Evolutionary conservation across 2,113 vertebrate genomes (phyloP).

Genomic region (Psittacula cyanocephala): DNA sequence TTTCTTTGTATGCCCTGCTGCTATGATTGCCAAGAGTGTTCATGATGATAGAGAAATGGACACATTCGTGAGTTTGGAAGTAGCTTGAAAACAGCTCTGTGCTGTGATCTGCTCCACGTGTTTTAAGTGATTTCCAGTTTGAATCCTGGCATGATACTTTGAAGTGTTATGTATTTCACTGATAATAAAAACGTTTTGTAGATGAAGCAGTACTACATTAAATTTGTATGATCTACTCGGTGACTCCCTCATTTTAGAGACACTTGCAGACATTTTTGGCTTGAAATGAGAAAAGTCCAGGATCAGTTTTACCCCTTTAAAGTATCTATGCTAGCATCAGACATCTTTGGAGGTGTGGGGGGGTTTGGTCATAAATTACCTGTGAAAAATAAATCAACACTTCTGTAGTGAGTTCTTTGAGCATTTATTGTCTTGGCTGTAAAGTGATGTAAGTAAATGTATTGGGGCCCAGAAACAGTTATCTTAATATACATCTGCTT

Average conservation of each 20-base stretch:
- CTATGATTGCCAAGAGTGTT: neutral
- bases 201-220: accelerated
- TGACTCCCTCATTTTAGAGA: neutral
- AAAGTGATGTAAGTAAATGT: neutral
- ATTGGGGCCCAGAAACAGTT: neutral
- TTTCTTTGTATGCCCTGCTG: neutral
- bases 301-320: neutral
- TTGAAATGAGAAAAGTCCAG: neutral
- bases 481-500: neutral
- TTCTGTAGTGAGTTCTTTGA: neutral
- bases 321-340: neutral
- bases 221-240: accelerated
- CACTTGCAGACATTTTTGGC: neutral
- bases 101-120: neutral
- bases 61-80: neutral
- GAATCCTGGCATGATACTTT: neutral
- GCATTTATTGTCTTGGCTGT: neutral
- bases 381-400: neutral
- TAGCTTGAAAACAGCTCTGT: neutral
- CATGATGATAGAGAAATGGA: neutral
- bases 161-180: neutral
- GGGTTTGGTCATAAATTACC: neutral
- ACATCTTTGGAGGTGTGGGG: accelerated
- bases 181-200: neutral
- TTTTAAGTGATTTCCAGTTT: neutral